A percentile compares a stretch with the other conserved stretches of the same genome.
These are phyloP conservation scores for Coregonus suidteri DNA, from an alignment of 2,797 vertebrate species.

Conservation along the genomic window DNA sequence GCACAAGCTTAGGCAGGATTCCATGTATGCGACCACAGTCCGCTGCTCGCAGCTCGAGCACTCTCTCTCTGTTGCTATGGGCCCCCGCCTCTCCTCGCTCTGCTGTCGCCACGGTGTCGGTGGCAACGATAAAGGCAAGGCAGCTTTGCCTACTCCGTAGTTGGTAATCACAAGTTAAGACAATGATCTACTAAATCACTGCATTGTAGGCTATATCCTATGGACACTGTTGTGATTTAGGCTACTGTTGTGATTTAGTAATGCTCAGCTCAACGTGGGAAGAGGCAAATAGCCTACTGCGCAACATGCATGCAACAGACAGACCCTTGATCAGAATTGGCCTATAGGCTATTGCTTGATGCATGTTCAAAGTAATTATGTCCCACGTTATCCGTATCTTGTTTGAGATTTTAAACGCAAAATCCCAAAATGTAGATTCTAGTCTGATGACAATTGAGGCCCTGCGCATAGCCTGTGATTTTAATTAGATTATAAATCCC, in stretches of 20 bases:
- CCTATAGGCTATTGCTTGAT: neutral
- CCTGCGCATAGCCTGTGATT: neutral
- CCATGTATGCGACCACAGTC: conserved; percentile 7
- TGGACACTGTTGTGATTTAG: neutral
- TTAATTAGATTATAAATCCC: conserved; percentile 7
- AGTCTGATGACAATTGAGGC: neutral
- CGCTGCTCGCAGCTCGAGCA: neutral
- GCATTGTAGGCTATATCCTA: neutral
- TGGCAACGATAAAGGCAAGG: neutral
- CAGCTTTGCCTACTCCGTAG: neutral
- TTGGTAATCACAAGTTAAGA: conserved; percentile 27
- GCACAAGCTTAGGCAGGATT: neutral
- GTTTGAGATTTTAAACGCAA: neutral
- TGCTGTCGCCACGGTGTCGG: conserved; percentile 35
- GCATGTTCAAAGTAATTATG: too few species aligned
- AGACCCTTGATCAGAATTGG: neutral
- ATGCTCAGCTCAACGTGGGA: conserved; percentile 15
- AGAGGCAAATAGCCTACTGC: conserved; percentile 20
- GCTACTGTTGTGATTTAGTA: neutral
- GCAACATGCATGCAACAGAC: conserved; percentile 15
- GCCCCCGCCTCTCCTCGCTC: conserved; percentile 7
- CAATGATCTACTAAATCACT: neutral
- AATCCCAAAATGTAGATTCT: neutral
- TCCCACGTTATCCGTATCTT: too few species aligned
- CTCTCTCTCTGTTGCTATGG: conserved; percentile 43